Evolutionary conservation across 1,140 invertebrate genomes (phyloP).

Genomic region (Zophobas morio): DNA sequence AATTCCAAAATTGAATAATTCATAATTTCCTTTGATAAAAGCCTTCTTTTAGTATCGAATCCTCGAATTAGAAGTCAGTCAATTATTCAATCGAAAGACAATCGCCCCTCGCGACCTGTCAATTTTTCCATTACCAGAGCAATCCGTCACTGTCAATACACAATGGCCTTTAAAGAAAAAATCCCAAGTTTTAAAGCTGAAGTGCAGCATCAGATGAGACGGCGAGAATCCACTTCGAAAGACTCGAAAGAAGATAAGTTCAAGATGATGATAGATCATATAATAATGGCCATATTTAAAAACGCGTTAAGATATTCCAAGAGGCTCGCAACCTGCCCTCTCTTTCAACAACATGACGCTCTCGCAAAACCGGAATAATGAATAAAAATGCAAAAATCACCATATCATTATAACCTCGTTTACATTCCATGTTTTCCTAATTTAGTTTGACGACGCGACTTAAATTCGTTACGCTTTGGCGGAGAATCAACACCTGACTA

Average conservation of each 20-base stretch:
- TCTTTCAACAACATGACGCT: constrained; percentile 33
- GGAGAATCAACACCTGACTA: constrained; percentile 38
- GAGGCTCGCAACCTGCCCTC: constrained; percentile 38
- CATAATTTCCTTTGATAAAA: constrained; percentile 3
- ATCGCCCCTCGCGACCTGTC: constrained; percentile 18
- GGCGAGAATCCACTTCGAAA: constrained; percentile 30
- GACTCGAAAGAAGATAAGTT: constrained; percentile 31
- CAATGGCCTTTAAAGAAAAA: constrained; percentile 17
- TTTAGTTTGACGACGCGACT: constrained; percentile 42
- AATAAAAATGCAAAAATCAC: constrained; percentile 57
- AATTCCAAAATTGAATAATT: constrained; percentile 15
- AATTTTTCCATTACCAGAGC: constrained; percentile 36
- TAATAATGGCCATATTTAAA: constrained; percentile 52
- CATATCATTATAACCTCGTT: constrained; percentile 56
- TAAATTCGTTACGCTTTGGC: constrained; percentile 46
- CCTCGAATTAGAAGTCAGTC: constrained; percentile 27
- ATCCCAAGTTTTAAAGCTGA: constrained; percentile 13
- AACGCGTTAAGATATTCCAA: constrained; percentile 45
- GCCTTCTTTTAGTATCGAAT: constrained; percentile 1
- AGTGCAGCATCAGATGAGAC: constrained; percentile 27
- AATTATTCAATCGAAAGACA: constrained; percentile 42
- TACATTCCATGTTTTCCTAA: constrained; percentile 56
- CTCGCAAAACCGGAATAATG: constrained; percentile 51
- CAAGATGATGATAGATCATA: constrained; percentile 50
- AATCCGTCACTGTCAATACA: constrained; percentile 41